These are phyloP conservation scores for Zosterops hypoxanthus DNA, from an alignment of 2,113 vertebrate genomes.

Conservation along the genomic window DNA sequence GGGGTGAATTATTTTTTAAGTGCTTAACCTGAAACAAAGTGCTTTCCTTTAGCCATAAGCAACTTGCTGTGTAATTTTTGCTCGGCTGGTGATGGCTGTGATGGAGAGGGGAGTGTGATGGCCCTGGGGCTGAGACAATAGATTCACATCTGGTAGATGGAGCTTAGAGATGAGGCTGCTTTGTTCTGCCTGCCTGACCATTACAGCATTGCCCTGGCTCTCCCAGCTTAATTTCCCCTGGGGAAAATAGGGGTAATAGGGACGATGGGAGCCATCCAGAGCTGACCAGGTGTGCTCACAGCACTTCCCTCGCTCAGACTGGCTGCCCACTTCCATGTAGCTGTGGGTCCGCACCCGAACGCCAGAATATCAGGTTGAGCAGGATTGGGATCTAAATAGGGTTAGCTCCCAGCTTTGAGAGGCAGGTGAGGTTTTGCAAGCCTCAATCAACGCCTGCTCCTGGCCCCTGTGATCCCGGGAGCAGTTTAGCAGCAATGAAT, in stretches of 20 bases:
- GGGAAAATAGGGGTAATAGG: background rate
- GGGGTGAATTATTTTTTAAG: background rate
- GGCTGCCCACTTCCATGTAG: background rate
- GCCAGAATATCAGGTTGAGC: slow-evolving; percentile 22
- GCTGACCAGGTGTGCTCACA: background rate
- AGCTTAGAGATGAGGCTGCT: slow-evolving; percentile 9
- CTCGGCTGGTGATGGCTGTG: background rate
- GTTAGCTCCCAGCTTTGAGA: background rate
- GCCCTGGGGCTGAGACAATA: slow-evolving; percentile 36
- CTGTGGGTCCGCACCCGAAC: fast-evolving
- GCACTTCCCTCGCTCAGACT: fast-evolving
- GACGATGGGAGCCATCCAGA: background rate
- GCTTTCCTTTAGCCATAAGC: background rate
- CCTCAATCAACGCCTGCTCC: background rate
- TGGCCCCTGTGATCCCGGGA: background rate
- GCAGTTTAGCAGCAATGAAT: slow-evolving; percentile 35
- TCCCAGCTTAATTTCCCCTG: background rate
- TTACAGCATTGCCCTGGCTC: background rate
- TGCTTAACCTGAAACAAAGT: background rate
- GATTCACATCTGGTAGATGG: slow-evolving; percentile 52
- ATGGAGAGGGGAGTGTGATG: background rate
- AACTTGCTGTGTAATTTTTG: background rate
- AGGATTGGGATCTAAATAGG: background rate
- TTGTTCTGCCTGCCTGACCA: slow-evolving; percentile 41
- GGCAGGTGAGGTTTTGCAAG: slow-evolving; percentile 26